Conservation (phyloP, 2,113 vertebrate species). For the Rousettus leschenaultii region DNA sequence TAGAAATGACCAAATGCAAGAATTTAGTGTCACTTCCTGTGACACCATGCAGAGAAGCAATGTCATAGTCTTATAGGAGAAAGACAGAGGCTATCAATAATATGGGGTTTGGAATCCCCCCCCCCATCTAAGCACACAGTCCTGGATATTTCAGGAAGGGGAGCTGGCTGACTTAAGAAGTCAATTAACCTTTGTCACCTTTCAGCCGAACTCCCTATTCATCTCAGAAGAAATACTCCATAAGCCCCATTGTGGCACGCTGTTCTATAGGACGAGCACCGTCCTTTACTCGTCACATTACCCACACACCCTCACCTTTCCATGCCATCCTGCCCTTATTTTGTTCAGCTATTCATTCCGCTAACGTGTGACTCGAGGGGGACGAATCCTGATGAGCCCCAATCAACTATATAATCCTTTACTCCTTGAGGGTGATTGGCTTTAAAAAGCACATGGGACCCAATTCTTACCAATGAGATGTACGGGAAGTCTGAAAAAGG, state of each 20-base stretch:
- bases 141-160: background rate
- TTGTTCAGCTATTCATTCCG: background rate
- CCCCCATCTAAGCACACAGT: background rate
- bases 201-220: background rate
- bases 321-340: background rate
- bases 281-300: accelerated
- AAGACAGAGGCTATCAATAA: background rate
- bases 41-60: background rate
- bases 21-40: slow-evolving; percentile 63
- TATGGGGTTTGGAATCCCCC: background rate
- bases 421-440: background rate
- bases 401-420: background rate
- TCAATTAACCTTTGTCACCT: background rate
- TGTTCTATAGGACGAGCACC: background rate
- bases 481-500: background rate
- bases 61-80: background rate
- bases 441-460: background rate
- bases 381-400: background rate
- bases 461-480: background rate
- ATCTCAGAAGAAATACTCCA: background rate
- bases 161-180: background rate
- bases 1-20: background rate
- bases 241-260: background rate
- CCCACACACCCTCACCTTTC: background rate
- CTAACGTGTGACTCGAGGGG: background rate